Evolutionary conservation across 1,140 invertebrate genomes (phyloP).

Genomic region (Diprion similis): DNA sequence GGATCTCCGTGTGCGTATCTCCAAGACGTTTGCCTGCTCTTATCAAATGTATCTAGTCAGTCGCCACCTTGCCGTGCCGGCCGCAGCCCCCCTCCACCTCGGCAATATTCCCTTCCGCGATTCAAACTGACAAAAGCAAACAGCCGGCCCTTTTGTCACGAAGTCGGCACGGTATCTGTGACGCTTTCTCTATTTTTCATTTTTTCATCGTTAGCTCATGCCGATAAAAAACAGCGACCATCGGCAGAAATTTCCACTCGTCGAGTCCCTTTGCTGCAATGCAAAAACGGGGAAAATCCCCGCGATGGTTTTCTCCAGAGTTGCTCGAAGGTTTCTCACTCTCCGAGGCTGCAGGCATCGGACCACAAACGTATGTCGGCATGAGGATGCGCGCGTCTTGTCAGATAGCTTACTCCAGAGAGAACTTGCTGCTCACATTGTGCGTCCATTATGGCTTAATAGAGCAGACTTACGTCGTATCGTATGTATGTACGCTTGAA

Average conservation of each 20-base stretch:
- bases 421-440: conserved; percentile 44
- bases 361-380: conserved; percentile 3
- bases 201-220: no score
- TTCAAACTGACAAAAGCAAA: neutral
- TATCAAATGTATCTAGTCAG: conserved; percentile 2
- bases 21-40: conserved; percentile 4
- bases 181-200: no score
- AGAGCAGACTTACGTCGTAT: conserved; percentile 48
- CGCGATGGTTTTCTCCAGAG: no score
- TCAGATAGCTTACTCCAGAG: conserved; percentile 19
- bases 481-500: conserved; percentile 36
- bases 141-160: neutral
- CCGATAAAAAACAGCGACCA: no score
- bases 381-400: conserved; percentile 11
- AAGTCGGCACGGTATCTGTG: neutral
- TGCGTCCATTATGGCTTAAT: conserved; percentile 58
- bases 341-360: neutral
- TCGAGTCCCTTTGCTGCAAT: no score
- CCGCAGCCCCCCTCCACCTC: neutral
- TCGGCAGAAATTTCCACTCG: no score
- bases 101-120: neutral
- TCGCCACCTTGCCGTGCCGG: neutral
- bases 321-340: neutral
- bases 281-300: no score
- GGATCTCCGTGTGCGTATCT: conserved; percentile 6